phyloP scores from a whole-genome alignment of 2,113 vertebrate genomes.

The Mirounga angustirostris region DNA sequence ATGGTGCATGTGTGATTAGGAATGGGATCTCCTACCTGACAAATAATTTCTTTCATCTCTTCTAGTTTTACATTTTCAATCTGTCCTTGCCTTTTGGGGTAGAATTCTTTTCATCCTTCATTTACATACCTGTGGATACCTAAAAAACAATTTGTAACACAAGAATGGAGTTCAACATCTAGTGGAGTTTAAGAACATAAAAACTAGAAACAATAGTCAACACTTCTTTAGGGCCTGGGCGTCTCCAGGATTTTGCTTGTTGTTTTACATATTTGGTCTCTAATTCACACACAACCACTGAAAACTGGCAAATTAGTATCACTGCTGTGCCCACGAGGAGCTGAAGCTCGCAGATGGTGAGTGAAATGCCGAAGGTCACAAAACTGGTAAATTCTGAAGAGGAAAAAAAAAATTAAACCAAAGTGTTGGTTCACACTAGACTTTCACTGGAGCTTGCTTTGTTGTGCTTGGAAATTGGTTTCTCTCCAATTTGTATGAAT shows the following conservation, averaged over 20 bases:
- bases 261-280: background rate
- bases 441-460: background rate
- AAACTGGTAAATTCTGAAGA: background rate
- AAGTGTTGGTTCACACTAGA: conserved; percentile 15
- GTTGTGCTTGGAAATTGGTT: background rate
- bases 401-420: background rate
- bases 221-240: background rate
- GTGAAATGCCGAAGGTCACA: background rate
- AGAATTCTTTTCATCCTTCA: background rate
- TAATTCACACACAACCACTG: background rate
- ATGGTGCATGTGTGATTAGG: background rate
- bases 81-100: background rate
- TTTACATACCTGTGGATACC: background rate
- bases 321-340: background rate
- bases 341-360: background rate
- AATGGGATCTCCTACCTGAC: background rate
- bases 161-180: background rate
- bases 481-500: conserved; percentile 25
- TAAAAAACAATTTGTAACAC: background rate
- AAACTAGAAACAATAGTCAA: background rate
- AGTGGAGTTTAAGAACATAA: background rate
- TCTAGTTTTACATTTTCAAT: background rate
- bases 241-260: background rate
- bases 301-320: background rate
- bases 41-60: background rate